Evolutionary conservation across 2,888 invertebrate species (phyloP).

Genomic region (Encarsia formosa): DNA sequence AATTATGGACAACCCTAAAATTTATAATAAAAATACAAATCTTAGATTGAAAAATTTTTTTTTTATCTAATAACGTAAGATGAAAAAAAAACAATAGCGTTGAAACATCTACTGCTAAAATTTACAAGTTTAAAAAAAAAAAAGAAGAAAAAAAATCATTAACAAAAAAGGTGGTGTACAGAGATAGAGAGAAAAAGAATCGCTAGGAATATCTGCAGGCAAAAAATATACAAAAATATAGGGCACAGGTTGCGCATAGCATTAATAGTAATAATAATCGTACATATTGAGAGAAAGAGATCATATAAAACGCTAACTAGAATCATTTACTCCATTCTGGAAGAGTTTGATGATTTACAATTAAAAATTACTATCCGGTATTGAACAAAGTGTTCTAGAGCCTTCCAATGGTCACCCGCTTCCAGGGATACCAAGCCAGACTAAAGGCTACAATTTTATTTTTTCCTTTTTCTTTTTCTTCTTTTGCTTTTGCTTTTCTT

Average conservation of each 20-base stretch:
- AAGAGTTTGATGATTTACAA: constrained; percentile 45
- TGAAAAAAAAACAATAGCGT: constrained; percentile 6
- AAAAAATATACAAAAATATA: constrained; percentile 39
- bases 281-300: constrained; percentile 50
- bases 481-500: too few species aligned
- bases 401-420: constrained; percentile 26
- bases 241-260: constrained; percentile 42
- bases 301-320: constrained; percentile 53
- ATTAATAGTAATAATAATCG: constrained; percentile 47
- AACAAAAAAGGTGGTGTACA: too few species aligned
- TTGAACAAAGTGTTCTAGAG: constrained; percentile 44
- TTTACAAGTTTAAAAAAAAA: constrained; percentile 23
- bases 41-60: constrained; percentile 7
- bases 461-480: constrained; percentile 26
- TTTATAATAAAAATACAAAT: constrained; percentile 28
- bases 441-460: constrained; percentile 30
- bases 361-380: constrained; percentile 47
- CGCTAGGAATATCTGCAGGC: constrained; percentile 28
- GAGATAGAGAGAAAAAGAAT: constrained; percentile 21
- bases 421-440: constrained; percentile 27
- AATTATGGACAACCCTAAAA: constrained; percentile 50
- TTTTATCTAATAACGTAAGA: constrained; percentile 6
- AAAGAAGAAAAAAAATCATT: constrained; percentile 36
- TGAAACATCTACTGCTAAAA: constrained; percentile 5
- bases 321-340: constrained; percentile 44